Evolutionary conservation across 2,888 invertebrate species (phyloP).

Genomic region (Eupithecia centaureata): DNA sequence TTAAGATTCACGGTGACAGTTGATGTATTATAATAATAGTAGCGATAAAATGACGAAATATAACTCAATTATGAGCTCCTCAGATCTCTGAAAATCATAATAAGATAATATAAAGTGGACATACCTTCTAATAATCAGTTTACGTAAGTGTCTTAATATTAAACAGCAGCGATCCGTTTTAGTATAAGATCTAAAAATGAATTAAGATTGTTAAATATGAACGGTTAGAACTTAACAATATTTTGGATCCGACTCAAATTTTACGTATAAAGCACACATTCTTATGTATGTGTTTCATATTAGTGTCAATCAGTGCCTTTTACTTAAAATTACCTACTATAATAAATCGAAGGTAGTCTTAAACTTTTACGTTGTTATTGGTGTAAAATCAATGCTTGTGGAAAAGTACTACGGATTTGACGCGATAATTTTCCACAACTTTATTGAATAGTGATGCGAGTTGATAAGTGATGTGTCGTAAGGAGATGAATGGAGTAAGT

Average conservation of each 20-base stretch:
- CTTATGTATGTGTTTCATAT: slow-evolving; percentile 34
- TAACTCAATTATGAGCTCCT: not conserved
- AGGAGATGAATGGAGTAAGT: slow-evolving; percentile 40
- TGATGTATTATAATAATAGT: slow-evolving; percentile 7
- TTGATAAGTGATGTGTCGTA: slow-evolving; percentile 34
- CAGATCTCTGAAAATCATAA: not conserved
- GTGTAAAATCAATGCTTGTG: slow-evolving; percentile 35
- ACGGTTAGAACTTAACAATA: not conserved
- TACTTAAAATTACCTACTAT: slow-evolving; percentile 43
- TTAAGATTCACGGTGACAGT: not conserved
- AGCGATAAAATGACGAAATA: not conserved
- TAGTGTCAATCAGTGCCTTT: slow-evolving; percentile 62
- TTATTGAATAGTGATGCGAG: slow-evolving; percentile 34
- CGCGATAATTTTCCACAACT: slow-evolving; percentile 27
- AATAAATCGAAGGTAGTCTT: slow-evolving; percentile 47
- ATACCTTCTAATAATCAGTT: not conserved
- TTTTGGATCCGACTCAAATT: slow-evolving; percentile 21
- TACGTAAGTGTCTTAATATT: not conserved
- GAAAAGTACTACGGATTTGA: slow-evolving; percentile 32
- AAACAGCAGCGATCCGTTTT: not conserved
- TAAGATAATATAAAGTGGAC: slow-evolving; percentile 3
- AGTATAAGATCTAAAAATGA: not conserved
- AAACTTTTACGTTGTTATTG: slow-evolving; percentile 44
- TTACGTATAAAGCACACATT: slow-evolving; percentile 30
- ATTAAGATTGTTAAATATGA: not conserved